Base-by-base conservation (phyloP, 2,888 invertebrate species). In the Catocala sponsa region DNA sequence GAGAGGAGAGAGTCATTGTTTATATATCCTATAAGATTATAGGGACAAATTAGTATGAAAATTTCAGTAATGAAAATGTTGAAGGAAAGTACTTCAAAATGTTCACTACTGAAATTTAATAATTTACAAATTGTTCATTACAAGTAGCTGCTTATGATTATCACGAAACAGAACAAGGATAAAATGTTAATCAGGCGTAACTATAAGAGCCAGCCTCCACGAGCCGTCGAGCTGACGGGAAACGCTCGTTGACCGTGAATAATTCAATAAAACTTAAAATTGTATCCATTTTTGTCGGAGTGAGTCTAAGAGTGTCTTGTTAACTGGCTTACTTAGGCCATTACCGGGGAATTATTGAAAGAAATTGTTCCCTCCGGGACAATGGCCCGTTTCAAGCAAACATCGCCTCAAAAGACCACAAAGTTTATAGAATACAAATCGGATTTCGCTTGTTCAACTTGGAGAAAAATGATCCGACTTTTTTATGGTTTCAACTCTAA, bases 321-420 rank as follows among this genome's bases (percentile, higher is more conserved):
- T 88, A 89, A 88, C 88, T 84, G 86, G 82, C 85, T 86, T 86
- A 89, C 87, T 89, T 87, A 82, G 81, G 66, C 82, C 84, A 87
- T 89, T 89, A 85, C 83, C 72, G 70, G 74, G 65, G 72, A 86
- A 88, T 87, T 88, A 88, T 88, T 89, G 84, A 86, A 87, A 84
- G 85, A 85, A 84, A 87, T 82, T 82, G 81, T 80, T 83, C 72
- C 81, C 84, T 81, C 57, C 68, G 74, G 80, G 82, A 79, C 66
- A 64, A 65, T 54, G 42, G 13, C 41, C 5, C 10, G 32, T n/a
- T 7, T 54, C 64, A 65, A 51, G 59, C 67, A 38, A 79, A 72
- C 66, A 58, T 70, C 65, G 62, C 55, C 73, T 67, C 67, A 73
- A 74, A 25, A 46, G 49, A 57, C 38, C 46, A 52, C 52, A 25